Percentiles rank a stretch among this genome's conserved stretches.
Evolutionary conservation across 1,140 invertebrate genomes (phyloP).

Genomic region (Diploscapter pachys): DNA sequence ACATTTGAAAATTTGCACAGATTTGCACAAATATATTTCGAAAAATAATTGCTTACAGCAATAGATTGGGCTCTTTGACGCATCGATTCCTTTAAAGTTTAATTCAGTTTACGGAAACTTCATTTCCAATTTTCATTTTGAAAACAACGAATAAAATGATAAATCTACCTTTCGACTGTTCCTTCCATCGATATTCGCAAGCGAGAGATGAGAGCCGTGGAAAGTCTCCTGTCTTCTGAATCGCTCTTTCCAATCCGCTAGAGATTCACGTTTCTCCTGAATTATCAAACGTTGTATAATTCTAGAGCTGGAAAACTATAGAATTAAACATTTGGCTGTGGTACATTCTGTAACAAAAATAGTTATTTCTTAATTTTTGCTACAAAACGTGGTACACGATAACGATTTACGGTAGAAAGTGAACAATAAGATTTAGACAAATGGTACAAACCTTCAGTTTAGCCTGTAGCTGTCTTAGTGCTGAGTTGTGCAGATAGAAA

Average conservation of each 20-base stretch:
- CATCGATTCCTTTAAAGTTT: conserved; percentile 2
- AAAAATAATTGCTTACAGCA: too few relatives aligned
- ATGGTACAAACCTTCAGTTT: conserved; percentile 22
- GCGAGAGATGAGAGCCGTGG: conserved; percentile 41
- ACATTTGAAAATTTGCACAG: too few relatives aligned
- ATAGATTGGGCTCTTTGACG: too few relatives aligned
- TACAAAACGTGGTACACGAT: too few relatives aligned
- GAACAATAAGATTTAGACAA: too few relatives aligned
- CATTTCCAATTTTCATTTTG: neutral
- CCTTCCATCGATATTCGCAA: conserved; percentile 30
- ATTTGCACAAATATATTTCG: too few relatives aligned
- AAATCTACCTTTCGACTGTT: conserved; percentile 15
- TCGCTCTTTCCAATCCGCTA: conserved; percentile 45
- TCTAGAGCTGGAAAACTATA: too few relatives aligned
- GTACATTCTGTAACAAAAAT: too few relatives aligned
- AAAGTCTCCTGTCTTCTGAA: conserved; percentile 42
- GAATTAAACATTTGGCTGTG: too few relatives aligned
- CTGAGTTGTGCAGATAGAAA: conserved; percentile 94
- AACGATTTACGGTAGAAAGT: too few relatives aligned
- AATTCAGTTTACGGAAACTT: conserved; percentile 7
- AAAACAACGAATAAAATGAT: neutral
- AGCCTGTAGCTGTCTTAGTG: conserved; percentile 63
- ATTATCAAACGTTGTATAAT: too few relatives aligned
- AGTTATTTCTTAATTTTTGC: too few relatives aligned
- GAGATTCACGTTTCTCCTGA: conserved; percentile 38